These are phyloP conservation scores for Cyrtodaria siliqua DNA, from an alignment of 2,888 invertebrate genomes.

Conservation along the genomic window DNA sequence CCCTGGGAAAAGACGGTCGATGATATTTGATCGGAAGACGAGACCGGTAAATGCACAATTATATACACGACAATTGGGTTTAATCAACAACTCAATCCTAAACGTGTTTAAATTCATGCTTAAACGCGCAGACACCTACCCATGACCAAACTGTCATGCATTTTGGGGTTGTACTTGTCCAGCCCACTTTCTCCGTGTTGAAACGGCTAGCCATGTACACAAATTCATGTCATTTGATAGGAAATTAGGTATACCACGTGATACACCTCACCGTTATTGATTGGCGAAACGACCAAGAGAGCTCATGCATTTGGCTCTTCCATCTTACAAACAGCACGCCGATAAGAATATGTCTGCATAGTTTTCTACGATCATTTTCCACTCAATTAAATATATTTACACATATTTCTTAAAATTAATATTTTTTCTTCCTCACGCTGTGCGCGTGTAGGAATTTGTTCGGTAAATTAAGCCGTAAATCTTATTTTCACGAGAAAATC, in stretches of 20 bases:
- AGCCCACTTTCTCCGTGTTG: constrained; percentile 65
- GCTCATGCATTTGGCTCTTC: constrained; percentile 45
- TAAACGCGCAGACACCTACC: constrained; percentile 48
- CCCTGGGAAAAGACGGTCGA: constrained; percentile 8
- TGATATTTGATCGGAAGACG: too few species aligned
- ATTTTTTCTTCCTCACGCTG: too few species aligned
- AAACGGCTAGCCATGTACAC: constrained; percentile 58
- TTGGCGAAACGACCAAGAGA: constrained; percentile 53
- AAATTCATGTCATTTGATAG: constrained; percentile 67
- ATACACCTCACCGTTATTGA: constrained; percentile 56
- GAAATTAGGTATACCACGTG: constrained; percentile 71
- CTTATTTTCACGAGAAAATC: too few species aligned
- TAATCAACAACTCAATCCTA: too few species aligned
- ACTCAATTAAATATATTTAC: too few species aligned
- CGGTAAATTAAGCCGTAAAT: too few species aligned
- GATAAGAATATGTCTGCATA: too few species aligned
- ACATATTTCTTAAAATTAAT: too few species aligned
- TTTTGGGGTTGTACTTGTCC: constrained; percentile 49
- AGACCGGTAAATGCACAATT: too few species aligned
- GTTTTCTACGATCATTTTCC: too few species aligned
- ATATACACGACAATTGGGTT: too few species aligned
- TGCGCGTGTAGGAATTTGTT: too few species aligned
- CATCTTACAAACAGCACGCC: not conserved
- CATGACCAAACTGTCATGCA: constrained; percentile 60
- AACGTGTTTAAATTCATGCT: not conserved